A percentile compares a stretch with the other conserved stretches of the same genome.
Evolutionary conservation across 53 echinoderm and acorn worm genomes (phyloP).

Genomic region (Stichopus horrens): DNA sequence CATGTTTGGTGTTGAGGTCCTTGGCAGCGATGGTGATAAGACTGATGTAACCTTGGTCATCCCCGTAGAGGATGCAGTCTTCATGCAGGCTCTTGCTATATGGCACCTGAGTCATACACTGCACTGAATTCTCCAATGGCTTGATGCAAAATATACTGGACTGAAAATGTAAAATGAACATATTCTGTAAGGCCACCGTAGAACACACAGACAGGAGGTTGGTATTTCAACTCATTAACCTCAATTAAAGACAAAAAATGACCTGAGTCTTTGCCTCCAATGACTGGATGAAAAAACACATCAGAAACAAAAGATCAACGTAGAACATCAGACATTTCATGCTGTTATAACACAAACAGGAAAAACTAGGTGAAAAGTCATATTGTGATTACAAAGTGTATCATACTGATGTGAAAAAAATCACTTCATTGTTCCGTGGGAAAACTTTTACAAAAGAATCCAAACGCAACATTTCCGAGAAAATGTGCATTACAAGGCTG

Average conservation of each 20-base stretch:
- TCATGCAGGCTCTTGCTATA: constrained; percentile 82
- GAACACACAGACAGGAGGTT: too few relatives aligned
- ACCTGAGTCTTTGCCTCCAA: too few relatives aligned
- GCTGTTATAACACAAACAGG: not conserved
- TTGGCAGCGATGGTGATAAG: constrained; percentile 87
- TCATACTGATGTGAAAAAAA: too few relatives aligned
- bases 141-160: constrained; percentile 93
- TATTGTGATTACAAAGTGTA: too few relatives aligned
- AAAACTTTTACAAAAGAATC: too few relatives aligned
- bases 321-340: not conserved
- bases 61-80: constrained; percentile 83
- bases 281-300: too few relatives aligned
- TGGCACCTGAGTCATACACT: constrained; percentile 90
- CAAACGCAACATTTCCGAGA: too few relatives aligned
- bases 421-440: too few relatives aligned
- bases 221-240: too few relatives aligned
- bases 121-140: constrained; percentile 89
- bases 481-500: too few relatives aligned
- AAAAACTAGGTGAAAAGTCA: not conserved
- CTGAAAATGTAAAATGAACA: not conserved
- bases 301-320: too few relatives aligned
- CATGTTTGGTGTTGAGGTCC: constrained; percentile 97
- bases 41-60: constrained; percentile 85
- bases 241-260: too few relatives aligned
- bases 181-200: not conserved